Conservation (phyloP, 1,140 invertebrate species). For the Euura lappo region DNA sequence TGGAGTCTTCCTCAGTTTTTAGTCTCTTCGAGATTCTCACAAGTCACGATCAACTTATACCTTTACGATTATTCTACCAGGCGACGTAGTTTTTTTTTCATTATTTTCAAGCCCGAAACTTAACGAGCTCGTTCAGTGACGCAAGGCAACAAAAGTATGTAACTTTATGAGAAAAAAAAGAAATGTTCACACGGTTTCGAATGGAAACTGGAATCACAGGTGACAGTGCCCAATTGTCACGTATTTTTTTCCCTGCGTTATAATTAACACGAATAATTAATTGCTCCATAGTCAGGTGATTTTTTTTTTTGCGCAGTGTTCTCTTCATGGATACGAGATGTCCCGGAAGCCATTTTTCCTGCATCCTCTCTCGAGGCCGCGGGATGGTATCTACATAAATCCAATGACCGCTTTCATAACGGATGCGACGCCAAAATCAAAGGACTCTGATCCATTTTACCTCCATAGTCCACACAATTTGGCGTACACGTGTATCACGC, state of each 20-base stretch:
- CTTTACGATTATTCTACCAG: no score
- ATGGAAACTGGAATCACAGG: background rate
- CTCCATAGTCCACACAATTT: constrained; percentile 80
- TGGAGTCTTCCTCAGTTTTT: no score
- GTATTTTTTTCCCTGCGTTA: background rate
- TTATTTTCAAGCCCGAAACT: no score
- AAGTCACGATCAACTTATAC: no score
- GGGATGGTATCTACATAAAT: constrained; percentile 82
- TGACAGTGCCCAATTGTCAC: background rate
- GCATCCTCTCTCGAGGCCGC: constrained; percentile 62
- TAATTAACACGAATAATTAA: background rate
- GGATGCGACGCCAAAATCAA: constrained; percentile 40
- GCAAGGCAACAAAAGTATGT: no score
- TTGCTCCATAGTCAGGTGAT: no score
- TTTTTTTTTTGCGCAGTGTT: constrained; percentile 36
- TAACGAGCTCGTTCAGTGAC: no score
- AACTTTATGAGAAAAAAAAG: background rate
- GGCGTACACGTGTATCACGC: constrained; percentile 77
- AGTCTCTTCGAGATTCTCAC: no score
- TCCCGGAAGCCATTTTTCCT: constrained; percentile 60
- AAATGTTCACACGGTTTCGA: constrained; percentile 4
- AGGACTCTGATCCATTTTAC: constrained; percentile 77
- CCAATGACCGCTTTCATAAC: constrained; percentile 68
- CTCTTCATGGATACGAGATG: constrained; percentile 50
- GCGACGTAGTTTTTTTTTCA: no score